Base-by-base conservation (phyloP, 1,140 invertebrate genomes). In the Cotesia typhae region DNA sequence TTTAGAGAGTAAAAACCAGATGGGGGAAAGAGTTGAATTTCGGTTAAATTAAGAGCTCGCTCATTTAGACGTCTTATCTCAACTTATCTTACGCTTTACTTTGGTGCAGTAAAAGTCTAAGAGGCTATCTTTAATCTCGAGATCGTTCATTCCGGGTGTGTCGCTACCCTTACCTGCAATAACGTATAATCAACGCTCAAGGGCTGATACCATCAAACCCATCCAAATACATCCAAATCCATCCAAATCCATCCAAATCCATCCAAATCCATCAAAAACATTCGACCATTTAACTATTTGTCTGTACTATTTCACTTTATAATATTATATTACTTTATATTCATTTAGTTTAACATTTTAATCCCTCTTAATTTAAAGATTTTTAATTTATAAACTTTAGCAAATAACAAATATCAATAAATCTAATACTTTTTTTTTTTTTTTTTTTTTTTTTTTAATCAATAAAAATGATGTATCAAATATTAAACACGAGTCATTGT, bases 71-170 rank as follows among this genome's bases (percentile, higher is more conserved):
- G 51, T 67, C 47, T 67, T 55, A 53, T 67, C 47, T 67, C 51
- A 10, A 28, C 28, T 28, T 28, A 28, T 28, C 28, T 28, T 3
- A 28, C 28, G 28, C 28, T 28, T 28, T 17, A 17, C 17, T 47
- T 47, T 51, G 47, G 47, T 67, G 65, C 65, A 67, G 20, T 67
- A 67, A 67, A 67, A 67, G 14, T 67, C 51, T 53, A 51, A 20
- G 35, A 7, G 65, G 47, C 36, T 67, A 67, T 67, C 65, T 52
- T 6, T 20, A 20, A 67, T 67, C 65, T 67, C 53, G 52, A 51
- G 51, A 67, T 67, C 51, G 65, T 55, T 67, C 65, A 37, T 52
- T 53, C 28, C 47, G 7, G 47, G 65, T 51, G 51, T 67, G 65
- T 55, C 65, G 65, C 20, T 47, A 10, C 41, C 10, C 6, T 10